Base-by-base conservation (phyloP, 2,888 invertebrate species). In the Lasioglossum vierecki region DNA sequence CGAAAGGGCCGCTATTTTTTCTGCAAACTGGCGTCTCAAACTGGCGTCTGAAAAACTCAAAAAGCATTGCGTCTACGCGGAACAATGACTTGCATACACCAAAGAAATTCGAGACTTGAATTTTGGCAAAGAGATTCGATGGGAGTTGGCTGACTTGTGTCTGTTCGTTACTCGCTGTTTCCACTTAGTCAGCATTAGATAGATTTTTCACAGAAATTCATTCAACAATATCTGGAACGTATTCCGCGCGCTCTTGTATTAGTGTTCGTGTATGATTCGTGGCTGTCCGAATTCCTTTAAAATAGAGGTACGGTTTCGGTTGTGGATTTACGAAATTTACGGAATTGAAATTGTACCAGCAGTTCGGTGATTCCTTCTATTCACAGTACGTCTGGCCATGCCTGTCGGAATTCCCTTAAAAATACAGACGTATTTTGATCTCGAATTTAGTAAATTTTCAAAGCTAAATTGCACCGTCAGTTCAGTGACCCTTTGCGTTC, bases 291-390 rank as follows among this genome's bases (percentile, higher is more conserved):
- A 57, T 57, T n/a, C 4, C 57, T 57, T 57, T 57, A 57, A 57
- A 57, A 57, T 4, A 57, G n/a, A 57, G 57, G 11, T n/a, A n/a
- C n/a, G 4, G 4, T 57, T 57, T 57, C 11, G n/a, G 57, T 57
- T 57, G 57, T n/a, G 57, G 57, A 57, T 57, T 57, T n/a, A 57
- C n/a, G n/a, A n/a, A 57, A 57, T 57, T 57, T 57, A n/a, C 11
- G 57, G n/a, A 57, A 57, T 57, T 57, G 57, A 57, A 57, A 57
- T 57, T 57, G n/a, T n/a, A 57, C 57, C 57, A 57, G n/a, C 57
- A 11, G 57, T n/a, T n/a, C 57, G 11, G n/a, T 57, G 57, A 57
- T 57, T n/a, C 57, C n/a, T n/a, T 57, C 4, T n/a, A 57, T 57
- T 57, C 57, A 57, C 57, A 11, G 11, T 57, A n/a, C 26, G 60